Base-by-base conservation (phyloP, 1,140 invertebrate species). In the Arctopsyche grandis region DNA sequence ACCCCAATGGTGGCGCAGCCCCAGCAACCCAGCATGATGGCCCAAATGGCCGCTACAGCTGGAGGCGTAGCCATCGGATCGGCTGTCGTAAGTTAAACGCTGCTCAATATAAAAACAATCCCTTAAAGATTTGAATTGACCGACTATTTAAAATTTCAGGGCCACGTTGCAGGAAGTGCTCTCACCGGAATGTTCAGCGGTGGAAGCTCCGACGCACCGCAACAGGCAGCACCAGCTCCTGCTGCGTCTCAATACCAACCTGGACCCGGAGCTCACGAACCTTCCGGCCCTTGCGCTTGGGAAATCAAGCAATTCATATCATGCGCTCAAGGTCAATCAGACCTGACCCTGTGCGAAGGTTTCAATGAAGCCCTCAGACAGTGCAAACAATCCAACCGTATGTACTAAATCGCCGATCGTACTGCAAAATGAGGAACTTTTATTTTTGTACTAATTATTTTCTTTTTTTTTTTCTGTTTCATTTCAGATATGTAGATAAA, bases 351-450 rank as follows among this genome's bases (percentile, higher is more conserved):
- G 0, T 98, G 97, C 85, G 93, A 97, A 83, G 96, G 96, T 60
- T 98, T 98, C 87, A 98, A 97, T 86, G 95, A 98, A 87, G 96
- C 95, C 75, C 89, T 98, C 79, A 93, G 95, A 83, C 95, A 97
- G 85, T 98, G 97, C 93, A 95, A 95, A 90, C 82, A 90, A 69
- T 85, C 85, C 83, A 88, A 89, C 83, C 87, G 86, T 80, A 82
- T 69, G 82, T 88, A 29, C 87, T 88, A 86, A 79, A 48, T 38
- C 29, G 26, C 22, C 14, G 46, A 60, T 74, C 22, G 7, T 10
- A 43, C 29, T 1, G 12, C 5, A 38, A 22, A 12, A 5, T 21
- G 24, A 12, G 63, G 63, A 66, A 66, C 63, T 24, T 12, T 52
- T 52, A 52, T 12, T 52, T 52, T 52, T 16, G 48, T 52, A 14